Conservation (phyloP, 92 coral and sea anemone genomes). For the Meandrina meandrites region DNA sequence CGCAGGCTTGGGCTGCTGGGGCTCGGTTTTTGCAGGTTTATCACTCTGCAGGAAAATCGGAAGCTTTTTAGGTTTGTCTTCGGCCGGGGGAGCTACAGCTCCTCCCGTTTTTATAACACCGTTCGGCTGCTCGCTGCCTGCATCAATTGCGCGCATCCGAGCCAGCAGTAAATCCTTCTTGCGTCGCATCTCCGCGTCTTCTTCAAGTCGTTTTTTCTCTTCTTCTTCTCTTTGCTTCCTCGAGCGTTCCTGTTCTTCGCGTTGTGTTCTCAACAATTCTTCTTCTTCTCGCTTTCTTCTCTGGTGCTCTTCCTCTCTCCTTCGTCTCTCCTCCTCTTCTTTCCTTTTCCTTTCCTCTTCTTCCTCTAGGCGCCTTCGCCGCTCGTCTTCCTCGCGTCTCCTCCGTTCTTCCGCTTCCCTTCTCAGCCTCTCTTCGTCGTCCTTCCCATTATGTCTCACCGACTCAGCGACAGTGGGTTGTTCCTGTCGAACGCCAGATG, state of each 20-base stretch:
- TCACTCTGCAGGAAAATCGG: slow-evolving; percentile 80
- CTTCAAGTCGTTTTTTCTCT: slow-evolving; percentile 60
- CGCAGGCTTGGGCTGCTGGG: slow-evolving; percentile 43
- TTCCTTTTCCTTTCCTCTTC: slow-evolving; percentile 51
- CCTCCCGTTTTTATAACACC: slow-evolving; percentile 44
- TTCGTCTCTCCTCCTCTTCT: slow-evolving; percentile 46
- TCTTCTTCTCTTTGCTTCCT: slow-evolving; percentile 53
- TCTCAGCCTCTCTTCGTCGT: slow-evolving; percentile 50
- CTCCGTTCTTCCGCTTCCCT: slow-evolving; percentile 54
- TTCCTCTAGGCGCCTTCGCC: slow-evolving; percentile 38
- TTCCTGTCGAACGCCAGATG: slow-evolving; percentile 8
- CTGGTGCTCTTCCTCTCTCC: slow-evolving; percentile 44
- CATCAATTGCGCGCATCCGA: slow-evolving; percentile 77
- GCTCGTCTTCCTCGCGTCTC: slow-evolving; percentile 44
- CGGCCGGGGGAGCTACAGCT: slow-evolving; percentile 15
- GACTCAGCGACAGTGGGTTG: slow-evolving; percentile 37
- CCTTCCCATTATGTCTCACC: slow-evolving; percentile 32
- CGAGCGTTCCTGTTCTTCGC: slow-evolving; percentile 51
- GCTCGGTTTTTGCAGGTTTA: slow-evolving; percentile 16
- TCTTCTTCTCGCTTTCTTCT: slow-evolving; percentile 58
- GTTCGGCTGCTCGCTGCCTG: slow-evolving; percentile 42
- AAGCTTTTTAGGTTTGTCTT: slow-evolving; percentile 71
- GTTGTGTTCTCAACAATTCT: slow-evolving; percentile 40
- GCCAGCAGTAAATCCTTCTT: slow-evolving; percentile 92
- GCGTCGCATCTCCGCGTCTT: slow-evolving; percentile 78